Evolutionary conservation across 2,888 invertebrate genomes (phyloP).

Genomic region (Phragmatobia fuliginosa): DNA sequence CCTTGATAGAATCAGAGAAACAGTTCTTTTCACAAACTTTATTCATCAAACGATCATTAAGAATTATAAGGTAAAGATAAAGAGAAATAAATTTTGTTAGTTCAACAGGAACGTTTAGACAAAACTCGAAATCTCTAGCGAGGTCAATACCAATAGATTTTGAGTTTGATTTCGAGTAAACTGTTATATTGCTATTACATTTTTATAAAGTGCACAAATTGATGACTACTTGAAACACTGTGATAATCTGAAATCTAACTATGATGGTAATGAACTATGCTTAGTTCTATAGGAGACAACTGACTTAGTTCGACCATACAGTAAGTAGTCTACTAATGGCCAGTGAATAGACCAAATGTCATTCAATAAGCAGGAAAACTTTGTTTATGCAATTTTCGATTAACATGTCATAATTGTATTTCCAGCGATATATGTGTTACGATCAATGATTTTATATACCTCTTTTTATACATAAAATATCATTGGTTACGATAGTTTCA

Average conservation of each 20-base stretch:
- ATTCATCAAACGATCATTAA: too few species aligned
- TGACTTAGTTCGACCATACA: not conserved
- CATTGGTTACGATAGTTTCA: not conserved
- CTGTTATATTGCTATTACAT: not conserved
- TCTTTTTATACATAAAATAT: too few species aligned
- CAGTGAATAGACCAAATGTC: not conserved
- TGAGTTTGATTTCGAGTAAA: not conserved
- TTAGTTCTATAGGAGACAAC: not conserved
- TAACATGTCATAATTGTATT: not conserved
- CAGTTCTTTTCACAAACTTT: too few species aligned
- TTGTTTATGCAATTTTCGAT: not conserved
- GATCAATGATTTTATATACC: too few species aligned
- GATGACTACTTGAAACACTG: not conserved
- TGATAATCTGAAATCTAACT: not conserved
- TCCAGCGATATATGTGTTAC: too few species aligned
- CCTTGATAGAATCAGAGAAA: too few species aligned
- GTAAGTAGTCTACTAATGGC: not conserved
- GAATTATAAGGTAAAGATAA: too few species aligned
- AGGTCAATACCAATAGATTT: too few species aligned
- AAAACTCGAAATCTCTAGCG: too few species aligned
- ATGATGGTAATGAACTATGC: not conserved
- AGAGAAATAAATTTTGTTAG: too few species aligned
- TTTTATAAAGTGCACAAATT: not conserved
- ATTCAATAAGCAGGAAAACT: not conserved
- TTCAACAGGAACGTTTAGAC: too few species aligned